Evolutionary conservation across 2,113 vertebrate genomes (phyloP), one percentile per base, ranked within the genome.

Genomic region (Stictonetta naevosa): DNA sequence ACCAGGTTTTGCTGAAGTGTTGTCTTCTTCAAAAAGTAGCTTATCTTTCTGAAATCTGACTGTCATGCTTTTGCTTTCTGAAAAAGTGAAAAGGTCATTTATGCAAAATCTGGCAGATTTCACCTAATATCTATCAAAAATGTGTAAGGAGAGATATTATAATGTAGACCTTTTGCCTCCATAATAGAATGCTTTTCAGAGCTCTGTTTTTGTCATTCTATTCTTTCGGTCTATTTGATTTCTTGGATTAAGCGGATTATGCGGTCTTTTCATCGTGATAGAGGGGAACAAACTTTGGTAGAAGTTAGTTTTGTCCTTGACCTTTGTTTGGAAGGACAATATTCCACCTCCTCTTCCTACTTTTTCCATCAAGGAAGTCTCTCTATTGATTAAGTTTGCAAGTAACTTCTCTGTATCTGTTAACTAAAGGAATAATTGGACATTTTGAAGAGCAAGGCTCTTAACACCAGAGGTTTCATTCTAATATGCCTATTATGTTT

Each of bases 231-330:
- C 28, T 62, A 1, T 55, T 88, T 55, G 8, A 3, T 23, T 23
- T 76, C 36, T 85, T 88, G 36, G 13, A 19, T 84, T 71, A 68
- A 67, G 21, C 72, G 20, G 10, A 25, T 31, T 34, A 25, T 58
- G 8, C 29, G 6, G 17, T 66, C 31, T 71, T 90, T 73, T 40
- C n/a, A 18, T 89, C 11, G 28, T 52, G 6, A 42, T 11, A 36
- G 23, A 66, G n/a, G 33, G 2, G 4, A 42, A 10, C 0, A 0
- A 50, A 60, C 2, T 56, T 78, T 33, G 8, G 13, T 48, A 60
- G 79, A 55, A 10, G 4, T 23, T 50, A 4, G 2, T 63, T 92
- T 90, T 10, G 3, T 85, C 40, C 25, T 71, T 69, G 8, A 50
- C 4, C 12, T 83, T 17, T 88, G 1, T 38, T 6, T 59, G 31